Evolutionary conservation across 2,113 vertebrate genomes (phyloP).

Genomic region (Gracilinanus agilis): DNA sequence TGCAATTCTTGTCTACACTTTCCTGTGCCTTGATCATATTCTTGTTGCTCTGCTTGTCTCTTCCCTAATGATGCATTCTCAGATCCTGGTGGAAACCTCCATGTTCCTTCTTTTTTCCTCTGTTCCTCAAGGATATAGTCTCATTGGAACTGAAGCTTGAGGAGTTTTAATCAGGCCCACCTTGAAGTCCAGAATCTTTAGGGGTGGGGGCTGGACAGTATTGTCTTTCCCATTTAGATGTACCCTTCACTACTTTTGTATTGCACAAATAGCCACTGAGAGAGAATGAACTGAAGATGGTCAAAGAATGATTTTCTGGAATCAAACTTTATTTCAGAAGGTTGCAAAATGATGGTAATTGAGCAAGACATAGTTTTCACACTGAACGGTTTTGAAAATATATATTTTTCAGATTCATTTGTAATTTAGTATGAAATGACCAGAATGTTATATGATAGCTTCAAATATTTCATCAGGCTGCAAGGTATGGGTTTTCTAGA

Average conservation of each 20-base stretch:
- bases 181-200: background rate
- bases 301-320: background rate
- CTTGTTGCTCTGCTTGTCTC: background rate
- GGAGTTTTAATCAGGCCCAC: background rate
- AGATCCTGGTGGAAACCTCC: background rate
- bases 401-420: slow-evolving; percentile 1
- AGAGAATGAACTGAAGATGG: background rate
- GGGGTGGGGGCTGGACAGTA: background rate
- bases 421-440: background rate
- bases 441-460: background rate
- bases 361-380: background rate
- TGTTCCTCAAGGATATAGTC: background rate
- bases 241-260: background rate
- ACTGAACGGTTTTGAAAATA: slow-evolving; percentile 2
- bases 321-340: background rate
- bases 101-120: background rate
- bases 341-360: background rate
- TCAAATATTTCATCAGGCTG: background rate
- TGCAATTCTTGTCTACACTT: background rate
- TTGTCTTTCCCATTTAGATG: background rate
- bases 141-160: background rate
- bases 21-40: background rate
- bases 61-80: background rate
- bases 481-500: background rate
- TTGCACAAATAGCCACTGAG: background rate